phyloP scores from a whole-genome alignment of 2,888 invertebrate genomes.

The Osmoderma eremita region DNA sequence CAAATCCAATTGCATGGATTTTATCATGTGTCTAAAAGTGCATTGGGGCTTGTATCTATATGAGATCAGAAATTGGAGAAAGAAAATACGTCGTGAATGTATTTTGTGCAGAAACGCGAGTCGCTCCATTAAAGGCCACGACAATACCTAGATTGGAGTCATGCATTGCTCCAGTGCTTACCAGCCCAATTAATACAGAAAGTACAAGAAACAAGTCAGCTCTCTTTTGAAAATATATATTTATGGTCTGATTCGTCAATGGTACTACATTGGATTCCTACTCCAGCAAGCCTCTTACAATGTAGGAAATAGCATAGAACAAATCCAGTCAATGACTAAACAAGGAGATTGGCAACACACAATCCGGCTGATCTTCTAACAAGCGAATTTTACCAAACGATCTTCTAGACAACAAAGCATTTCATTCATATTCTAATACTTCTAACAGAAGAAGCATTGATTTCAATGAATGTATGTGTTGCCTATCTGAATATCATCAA shows the following conservation, averaged over 20 bases:
- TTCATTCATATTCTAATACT: no score
- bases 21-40: no score
- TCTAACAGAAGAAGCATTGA: no score
- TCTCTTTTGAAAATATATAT: conserved; percentile 14
- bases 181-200: conserved; percentile 9
- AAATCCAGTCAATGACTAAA: conserved; percentile 37
- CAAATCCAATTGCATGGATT: no score
- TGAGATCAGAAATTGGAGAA: no score
- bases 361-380: conserved; percentile 30
- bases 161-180: not conserved
- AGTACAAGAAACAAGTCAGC: not conserved
- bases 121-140: no score
- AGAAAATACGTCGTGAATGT: no score
- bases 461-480: no score
- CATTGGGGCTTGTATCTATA: no score
- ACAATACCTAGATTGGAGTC: not conserved
- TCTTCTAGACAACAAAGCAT: no score
- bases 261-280: conserved; percentile 39
- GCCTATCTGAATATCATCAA: no score
- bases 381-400: conserved; percentile 20
- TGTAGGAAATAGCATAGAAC: conserved; percentile 36
- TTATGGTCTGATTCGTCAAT: conserved; percentile 43
- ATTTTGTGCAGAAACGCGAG: no score
- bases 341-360: conserved; percentile 38
- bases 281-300: conserved; percentile 28